These are phyloP conservation scores for Craterocephalus amniculus DNA, from an alignment of 2,797 vertebrate genomes.

Conservation along the genomic window DNA sequence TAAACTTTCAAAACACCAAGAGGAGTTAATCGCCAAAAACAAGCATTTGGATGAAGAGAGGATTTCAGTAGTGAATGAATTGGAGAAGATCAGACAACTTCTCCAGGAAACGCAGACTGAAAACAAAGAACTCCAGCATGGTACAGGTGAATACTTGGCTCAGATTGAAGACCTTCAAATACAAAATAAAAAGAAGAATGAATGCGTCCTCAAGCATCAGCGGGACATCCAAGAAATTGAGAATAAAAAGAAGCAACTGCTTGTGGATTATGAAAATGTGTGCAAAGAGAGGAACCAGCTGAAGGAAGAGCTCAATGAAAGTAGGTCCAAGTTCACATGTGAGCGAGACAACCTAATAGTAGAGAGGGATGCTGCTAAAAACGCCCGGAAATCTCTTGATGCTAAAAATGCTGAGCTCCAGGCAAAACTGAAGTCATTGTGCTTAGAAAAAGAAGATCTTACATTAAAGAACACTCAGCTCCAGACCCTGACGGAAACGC, in stretches of 20 bases:
- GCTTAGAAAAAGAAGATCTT: slow-evolving; percentile 80
- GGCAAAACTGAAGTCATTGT: slow-evolving; percentile 70
- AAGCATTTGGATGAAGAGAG: slow-evolving; percentile 75
- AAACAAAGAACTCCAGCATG: slow-evolving; percentile 73
- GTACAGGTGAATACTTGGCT: slow-evolving; percentile 62
- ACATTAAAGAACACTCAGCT: slow-evolving; percentile 74
- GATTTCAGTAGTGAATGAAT: slow-evolving; percentile 72
- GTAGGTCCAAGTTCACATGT: slow-evolving; percentile 55
- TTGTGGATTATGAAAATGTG: slow-evolving; percentile 79
- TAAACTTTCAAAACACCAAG: slow-evolving; percentile 76
- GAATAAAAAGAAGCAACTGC: slow-evolving; percentile 74
- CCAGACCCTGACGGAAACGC: slow-evolving; percentile 63
- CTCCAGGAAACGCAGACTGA: slow-evolving; percentile 79
- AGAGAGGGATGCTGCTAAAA: slow-evolving; percentile 73
- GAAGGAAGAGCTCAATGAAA: slow-evolving; percentile 72
- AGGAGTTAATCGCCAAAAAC: slow-evolving; percentile 76
- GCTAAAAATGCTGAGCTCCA: slow-evolving; percentile 75
- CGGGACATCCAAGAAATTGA: slow-evolving; percentile 74
- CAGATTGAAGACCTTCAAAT: slow-evolving; percentile 81
- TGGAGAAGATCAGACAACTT: slow-evolving; percentile 71
- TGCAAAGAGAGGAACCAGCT: slow-evolving; percentile 69
- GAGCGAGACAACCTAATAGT: slow-evolving; percentile 66
- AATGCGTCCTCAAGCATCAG: slow-evolving; percentile 68
- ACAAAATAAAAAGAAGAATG: slow-evolving; percentile 64
- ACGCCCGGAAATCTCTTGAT: slow-evolving; percentile 72